Evolutionary conservation across 2,113 vertebrate species (phyloP).

Genomic region (Chrysemys picta): DNA sequence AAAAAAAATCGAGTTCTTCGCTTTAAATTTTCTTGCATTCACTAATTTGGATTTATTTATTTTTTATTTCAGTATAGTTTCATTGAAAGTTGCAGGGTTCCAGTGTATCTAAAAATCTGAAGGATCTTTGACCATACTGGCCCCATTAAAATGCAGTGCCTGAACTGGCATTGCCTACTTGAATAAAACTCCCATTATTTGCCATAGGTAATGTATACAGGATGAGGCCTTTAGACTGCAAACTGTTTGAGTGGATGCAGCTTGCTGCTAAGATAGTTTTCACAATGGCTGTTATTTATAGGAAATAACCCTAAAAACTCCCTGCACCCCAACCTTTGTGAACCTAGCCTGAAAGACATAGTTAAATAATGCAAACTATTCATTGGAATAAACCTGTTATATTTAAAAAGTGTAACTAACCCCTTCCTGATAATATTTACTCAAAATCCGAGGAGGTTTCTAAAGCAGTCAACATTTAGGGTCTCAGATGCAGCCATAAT

Average conservation of each 20-base stretch:
- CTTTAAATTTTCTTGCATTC: slow-evolving; percentile 10
- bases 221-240: accelerated
- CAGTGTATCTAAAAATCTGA: background rate
- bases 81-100: background rate
- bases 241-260: background rate
- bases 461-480: background rate
- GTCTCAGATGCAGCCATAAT: background rate
- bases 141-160: background rate
- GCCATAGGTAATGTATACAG: background rate
- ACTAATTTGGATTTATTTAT: slow-evolving; percentile 10
- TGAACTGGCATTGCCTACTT: background rate
- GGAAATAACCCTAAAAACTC: slow-evolving; percentile 4
- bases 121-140: background rate
- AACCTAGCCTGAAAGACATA: background rate
- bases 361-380: background rate
- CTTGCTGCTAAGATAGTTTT: background rate
- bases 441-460: background rate
- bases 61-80: background rate
- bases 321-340: background rate
- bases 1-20: background rate
- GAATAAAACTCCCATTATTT: background rate
- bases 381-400: slow-evolving; percentile 20
- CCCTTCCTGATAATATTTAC: background rate
- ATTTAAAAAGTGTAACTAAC: slow-evolving; percentile 40
- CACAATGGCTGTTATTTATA: background rate